These are phyloP conservation scores for Syngnathus acus DNA, from an alignment of 2,797 vertebrate genomes.

Conservation along the genomic window DNA sequence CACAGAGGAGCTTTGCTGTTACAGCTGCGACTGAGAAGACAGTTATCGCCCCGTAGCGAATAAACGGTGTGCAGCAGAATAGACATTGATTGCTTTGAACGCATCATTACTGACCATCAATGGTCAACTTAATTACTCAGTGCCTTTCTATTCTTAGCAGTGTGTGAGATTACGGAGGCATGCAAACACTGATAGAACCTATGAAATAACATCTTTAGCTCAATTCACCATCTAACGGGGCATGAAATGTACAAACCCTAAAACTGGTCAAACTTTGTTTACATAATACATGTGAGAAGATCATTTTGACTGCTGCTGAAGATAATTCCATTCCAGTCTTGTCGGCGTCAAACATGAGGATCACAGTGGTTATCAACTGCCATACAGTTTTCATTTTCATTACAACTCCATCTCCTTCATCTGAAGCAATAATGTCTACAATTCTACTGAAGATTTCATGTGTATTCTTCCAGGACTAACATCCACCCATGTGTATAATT, in stretches of 20 bases:
- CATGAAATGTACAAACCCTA: background rate
- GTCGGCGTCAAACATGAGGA: too few species aligned
- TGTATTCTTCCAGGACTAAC: background rate
- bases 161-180: slow-evolving; percentile 39
- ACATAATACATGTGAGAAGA: background rate
- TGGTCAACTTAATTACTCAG: slow-evolving; percentile 38
- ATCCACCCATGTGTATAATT: slow-evolving; percentile 2
- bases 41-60: slow-evolving; percentile 34
- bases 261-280: background rate
- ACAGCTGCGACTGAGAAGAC: slow-evolving; percentile 53
- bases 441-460: background rate
- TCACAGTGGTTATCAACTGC: too few species aligned
- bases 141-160: slow-evolving; percentile 50
- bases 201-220: slow-evolving; percentile 4
- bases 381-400: too few species aligned
- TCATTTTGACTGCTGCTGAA: too few species aligned
- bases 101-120: slow-evolving; percentile 45
- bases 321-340: too few species aligned
- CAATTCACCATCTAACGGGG: background rate
- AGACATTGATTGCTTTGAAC: slow-evolving; percentile 32
- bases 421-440: background rate
- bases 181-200: slow-evolving; percentile 39
- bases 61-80: slow-evolving; percentile 14
- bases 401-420: too few species aligned
- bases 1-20: slow-evolving; percentile 56